These are phyloP conservation scores for Drosophila kanekoi DNA, from an alignment of 2,888 invertebrate genomes.

Conservation along the genomic window DNA sequence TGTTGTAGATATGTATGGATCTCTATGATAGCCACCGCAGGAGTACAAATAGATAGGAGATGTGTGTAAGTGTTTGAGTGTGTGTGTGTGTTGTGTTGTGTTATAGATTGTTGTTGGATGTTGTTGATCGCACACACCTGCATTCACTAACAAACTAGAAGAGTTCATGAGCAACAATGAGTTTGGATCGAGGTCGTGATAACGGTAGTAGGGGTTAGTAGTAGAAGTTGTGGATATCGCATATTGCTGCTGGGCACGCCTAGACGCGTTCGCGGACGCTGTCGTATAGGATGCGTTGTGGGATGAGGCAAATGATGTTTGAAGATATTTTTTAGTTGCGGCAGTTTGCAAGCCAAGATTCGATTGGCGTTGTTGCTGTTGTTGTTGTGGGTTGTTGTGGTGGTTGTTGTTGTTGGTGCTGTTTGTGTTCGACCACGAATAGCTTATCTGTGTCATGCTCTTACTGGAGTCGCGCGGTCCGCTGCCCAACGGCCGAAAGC, in stretches of 20 bases:
- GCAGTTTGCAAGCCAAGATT: slow-evolving; percentile 83
- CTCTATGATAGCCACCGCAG: slow-evolving; percentile 26
- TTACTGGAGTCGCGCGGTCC: slow-evolving; percentile 84
- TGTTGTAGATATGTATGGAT: slow-evolving; percentile 12
- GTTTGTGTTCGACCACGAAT: slow-evolving; percentile 76
- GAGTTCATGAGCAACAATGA: slow-evolving; percentile 84
- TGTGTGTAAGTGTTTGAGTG: slow-evolving; percentile 26
- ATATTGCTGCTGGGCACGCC: slow-evolving; percentile 84
- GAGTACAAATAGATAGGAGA: slow-evolving; percentile 6
- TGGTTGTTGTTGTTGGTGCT: slow-evolving; percentile 51
- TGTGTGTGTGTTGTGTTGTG: slow-evolving; percentile 30
- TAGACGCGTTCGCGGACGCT: slow-evolving; percentile 75
- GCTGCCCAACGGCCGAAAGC: slow-evolving; percentile 83
- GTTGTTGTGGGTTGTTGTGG: slow-evolving; percentile 59
- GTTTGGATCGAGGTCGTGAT: slow-evolving; percentile 83
- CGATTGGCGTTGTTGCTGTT: slow-evolving; percentile 82
- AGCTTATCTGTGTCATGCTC: slow-evolving; percentile 86
- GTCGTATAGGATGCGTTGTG: slow-evolving; percentile 55
- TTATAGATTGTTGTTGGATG: slow-evolving; percentile 37
- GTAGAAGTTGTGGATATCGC: slow-evolving; percentile 68
- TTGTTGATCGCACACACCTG: slow-evolving; percentile 84
- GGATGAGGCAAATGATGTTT: slow-evolving; percentile 83
- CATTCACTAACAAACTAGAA: slow-evolving; percentile 84
- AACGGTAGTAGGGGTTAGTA: slow-evolving; percentile 73
- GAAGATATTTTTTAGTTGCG: slow-evolving; percentile 85